Percentiles rank a stretch among this genome's conserved stretches.
Conservation (phyloP, 2,888 invertebrate species). For the Coronaproctus castanopsis region DNA sequence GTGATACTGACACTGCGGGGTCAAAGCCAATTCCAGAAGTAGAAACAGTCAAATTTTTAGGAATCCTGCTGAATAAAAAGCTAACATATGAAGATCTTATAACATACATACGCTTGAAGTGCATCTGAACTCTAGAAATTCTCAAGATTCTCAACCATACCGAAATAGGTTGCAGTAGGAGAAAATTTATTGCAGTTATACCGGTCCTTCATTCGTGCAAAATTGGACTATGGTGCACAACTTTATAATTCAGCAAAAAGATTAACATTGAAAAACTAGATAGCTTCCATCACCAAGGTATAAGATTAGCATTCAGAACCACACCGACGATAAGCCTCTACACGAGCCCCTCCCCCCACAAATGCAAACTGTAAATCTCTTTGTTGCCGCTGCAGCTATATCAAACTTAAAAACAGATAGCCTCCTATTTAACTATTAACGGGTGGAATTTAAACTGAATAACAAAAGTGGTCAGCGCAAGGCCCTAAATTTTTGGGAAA, state of each 20-base stretch:
- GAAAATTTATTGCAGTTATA: neutral
- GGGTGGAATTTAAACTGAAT: neutral
- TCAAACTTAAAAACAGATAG: neutral
- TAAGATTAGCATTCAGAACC: neutral
- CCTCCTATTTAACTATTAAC: neutral
- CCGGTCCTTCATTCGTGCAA: neutral
- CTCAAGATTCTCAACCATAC: neutral
- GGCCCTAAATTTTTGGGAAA: neutral
- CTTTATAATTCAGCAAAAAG: neutral
- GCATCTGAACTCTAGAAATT: neutral
- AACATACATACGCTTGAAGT: neutral
- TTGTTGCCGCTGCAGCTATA: neutral
- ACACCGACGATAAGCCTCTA: neutral
- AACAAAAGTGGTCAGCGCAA: neutral
- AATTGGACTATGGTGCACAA: neutral
- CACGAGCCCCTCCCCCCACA: neutral
- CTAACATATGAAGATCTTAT: neutral
- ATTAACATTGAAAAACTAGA: neutral
- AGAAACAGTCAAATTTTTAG: neutral
- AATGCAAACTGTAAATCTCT: neutral
- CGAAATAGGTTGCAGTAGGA: neutral
- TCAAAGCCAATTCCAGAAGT: neutral
- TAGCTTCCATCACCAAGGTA: neutral
- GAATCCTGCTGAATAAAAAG: neutral
- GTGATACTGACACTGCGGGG: neutral